Evolutionary conservation across 2,113 vertebrate species (phyloP).

Genomic region (Prietella phreatophila): DNA sequence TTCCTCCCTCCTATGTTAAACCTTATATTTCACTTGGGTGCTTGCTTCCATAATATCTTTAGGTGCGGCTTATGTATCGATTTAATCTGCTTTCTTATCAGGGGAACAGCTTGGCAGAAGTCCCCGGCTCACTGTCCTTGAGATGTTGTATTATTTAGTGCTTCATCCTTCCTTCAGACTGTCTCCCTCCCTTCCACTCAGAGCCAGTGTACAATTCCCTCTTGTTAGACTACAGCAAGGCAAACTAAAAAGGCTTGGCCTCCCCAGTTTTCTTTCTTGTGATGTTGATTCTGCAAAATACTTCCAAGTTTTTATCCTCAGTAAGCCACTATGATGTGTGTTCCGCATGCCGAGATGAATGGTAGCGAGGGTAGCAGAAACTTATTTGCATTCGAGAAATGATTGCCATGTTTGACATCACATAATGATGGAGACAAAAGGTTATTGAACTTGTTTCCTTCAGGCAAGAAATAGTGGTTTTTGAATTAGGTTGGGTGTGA

Average conservation of each 20-base stretch:
- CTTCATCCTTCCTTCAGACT: conserved; percentile 54
- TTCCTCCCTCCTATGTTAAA: background rate
- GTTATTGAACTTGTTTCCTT: conserved; percentile 6
- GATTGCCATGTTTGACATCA: conserved; percentile 23
- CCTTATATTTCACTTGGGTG: conserved; percentile 51
- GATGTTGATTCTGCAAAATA: conserved; percentile 3
- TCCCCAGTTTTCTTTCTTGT: background rate
- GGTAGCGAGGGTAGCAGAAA: conserved; percentile 8
- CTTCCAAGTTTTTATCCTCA: background rate
- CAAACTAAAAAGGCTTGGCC: conserved; percentile 10
- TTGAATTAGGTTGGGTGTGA: conserved; percentile 19
- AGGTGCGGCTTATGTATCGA: conserved; percentile 64
- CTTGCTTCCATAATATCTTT: conserved; percentile 62
- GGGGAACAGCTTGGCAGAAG: conserved; percentile 57
- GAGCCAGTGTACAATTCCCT: conserved; percentile 24
- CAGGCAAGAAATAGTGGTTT: conserved; percentile 12
- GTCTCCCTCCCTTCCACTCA: conserved; percentile 23
- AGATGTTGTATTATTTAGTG: conserved; percentile 51
- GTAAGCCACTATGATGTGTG: background rate
- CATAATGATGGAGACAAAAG: background rate
- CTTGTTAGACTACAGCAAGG: conserved; percentile 28
- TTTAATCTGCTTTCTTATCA: conserved; percentile 62
- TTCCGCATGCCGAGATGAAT: background rate
- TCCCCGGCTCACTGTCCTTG: conserved; percentile 63
- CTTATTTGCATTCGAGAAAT: conserved; percentile 26